phyloP scores from a whole-genome alignment of 2,113 vertebrate species.

The Thinocorus orbignyianus region DNA sequence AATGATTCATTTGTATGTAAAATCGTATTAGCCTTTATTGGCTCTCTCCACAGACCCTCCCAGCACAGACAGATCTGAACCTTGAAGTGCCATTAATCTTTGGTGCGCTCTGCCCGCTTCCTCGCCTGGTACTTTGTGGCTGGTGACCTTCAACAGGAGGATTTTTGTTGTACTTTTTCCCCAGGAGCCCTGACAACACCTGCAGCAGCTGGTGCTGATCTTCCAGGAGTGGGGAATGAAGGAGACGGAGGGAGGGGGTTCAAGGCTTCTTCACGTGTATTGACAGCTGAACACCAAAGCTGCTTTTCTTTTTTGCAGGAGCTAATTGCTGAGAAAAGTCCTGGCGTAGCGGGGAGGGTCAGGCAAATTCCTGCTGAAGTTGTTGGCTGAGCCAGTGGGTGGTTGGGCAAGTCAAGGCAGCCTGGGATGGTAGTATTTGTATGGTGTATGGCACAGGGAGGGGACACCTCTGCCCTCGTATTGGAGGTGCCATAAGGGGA shows the following conservation, averaged over 20 bases:
- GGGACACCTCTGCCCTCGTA: not conserved
- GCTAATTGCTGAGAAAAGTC: not conserved
- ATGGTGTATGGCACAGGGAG: fast-evolving
- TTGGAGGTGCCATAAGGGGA: fast-evolving
- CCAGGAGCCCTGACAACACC: not conserved
- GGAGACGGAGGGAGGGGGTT: too few species aligned
- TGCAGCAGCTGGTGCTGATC: slow-evolving; percentile 1
- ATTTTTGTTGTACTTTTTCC: not conserved
- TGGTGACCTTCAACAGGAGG: slow-evolving; percentile 52
- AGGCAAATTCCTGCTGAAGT: not conserved
- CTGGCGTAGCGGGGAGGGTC: not conserved
- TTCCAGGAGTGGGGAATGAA: not conserved
- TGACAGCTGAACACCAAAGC: not conserved
- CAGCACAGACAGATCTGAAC: slow-evolving; percentile 7
- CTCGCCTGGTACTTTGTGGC: not conserved
- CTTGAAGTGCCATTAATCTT: slow-evolving; percentile 33
- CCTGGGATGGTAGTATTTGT: not conserved
- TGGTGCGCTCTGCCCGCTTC: not conserved
- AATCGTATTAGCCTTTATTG: not conserved
- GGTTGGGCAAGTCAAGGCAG: not conserved
- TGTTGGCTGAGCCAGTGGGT: not conserved
- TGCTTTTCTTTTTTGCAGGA: not conserved
- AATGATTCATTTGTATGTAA: slow-evolving; percentile 35
- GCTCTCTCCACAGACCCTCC: not conserved
- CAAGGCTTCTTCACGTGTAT: not conserved